These are phyloP conservation scores for Vollenhovia emeryi DNA, from an alignment of 1,140 invertebrate genomes.

Conservation along the genomic window DNA sequence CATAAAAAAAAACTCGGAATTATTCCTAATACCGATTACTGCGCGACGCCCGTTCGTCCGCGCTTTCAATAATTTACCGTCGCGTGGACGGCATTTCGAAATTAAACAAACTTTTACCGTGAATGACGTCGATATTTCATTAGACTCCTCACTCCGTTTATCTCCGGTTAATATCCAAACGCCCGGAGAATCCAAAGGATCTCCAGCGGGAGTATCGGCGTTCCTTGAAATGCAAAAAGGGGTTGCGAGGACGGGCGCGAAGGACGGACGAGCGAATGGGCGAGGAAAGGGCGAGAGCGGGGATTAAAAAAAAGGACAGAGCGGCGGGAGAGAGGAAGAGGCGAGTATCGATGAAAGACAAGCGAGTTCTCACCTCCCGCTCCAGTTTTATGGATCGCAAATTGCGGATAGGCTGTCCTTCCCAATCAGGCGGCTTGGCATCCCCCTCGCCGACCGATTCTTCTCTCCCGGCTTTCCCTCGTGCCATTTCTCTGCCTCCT, in stretches of 20 bases:
- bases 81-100: constrained; percentile 54
- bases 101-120: constrained; percentile 69
- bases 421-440: constrained; percentile 77
- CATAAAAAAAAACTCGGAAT: constrained; percentile 27
- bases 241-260: constrained; percentile 60
- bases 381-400: constrained; percentile 71
- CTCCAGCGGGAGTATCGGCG: constrained; percentile 56
- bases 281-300: constrained; percentile 32
- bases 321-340: constrained; percentile 46
- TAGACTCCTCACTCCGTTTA: constrained; percentile 67
- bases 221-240: constrained; percentile 73
- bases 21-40: constrained; percentile 10
- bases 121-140: constrained; percentile 71
- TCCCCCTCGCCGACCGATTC: constrained; percentile 64
- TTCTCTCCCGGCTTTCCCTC: constrained; percentile 67
- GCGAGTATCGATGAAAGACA: constrained; percentile 75
- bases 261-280: constrained; percentile 25
- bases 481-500: constrained; percentile 66
- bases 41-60: neutral
- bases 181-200: constrained; percentile 65
- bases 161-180: constrained; percentile 70
- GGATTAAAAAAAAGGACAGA: constrained; percentile 19
- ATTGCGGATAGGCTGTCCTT: constrained; percentile 80
- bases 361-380: constrained; percentile 77
- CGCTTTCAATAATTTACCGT: constrained; percentile 43